These are phyloP conservation scores for Tamandua tetradactyla DNA, from an alignment of 2,797 vertebrate genomes.

Conservation along the genomic window DNA sequence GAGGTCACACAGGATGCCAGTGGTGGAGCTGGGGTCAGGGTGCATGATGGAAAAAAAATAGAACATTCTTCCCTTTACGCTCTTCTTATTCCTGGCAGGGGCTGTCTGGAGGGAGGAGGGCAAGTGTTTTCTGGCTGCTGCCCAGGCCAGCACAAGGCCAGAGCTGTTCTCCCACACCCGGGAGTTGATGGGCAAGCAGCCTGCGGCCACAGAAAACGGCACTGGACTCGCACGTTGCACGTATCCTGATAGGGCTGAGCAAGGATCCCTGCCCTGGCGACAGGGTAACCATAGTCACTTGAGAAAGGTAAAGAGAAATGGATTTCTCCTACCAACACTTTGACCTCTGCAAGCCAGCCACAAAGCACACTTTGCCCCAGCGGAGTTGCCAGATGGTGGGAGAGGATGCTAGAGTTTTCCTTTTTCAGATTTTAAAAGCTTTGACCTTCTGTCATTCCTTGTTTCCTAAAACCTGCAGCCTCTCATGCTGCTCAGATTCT, in stretches of 20 bases:
- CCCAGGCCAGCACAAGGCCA: neutral
- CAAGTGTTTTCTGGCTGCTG: neutral
- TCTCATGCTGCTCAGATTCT: too few species aligned
- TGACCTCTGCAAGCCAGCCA: constrained; percentile 32
- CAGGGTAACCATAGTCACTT: constrained; percentile 63
- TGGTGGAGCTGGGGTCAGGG: neutral
- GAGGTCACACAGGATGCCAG: neutral
- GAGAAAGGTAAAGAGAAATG: constrained; percentile 56
- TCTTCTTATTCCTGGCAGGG: neutral
- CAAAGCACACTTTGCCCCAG: neutral
- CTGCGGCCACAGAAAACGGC: neutral
- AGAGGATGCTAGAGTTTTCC: neutral
- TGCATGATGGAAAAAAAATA: neutral
- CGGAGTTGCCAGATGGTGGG: neutral
- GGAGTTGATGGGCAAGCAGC: neutral
- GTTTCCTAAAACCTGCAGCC: neutral
- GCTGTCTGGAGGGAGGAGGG: neutral
- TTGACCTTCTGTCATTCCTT: constrained; percentile 29
- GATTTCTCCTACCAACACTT: constrained; percentile 39
- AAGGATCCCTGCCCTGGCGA: constrained; percentile 50
- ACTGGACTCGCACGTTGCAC: neutral
- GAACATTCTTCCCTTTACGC: neutral
- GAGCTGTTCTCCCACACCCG: neutral
- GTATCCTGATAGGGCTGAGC: too few species aligned
- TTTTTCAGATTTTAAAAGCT: neutral